phyloP scores from a whole-genome alignment of 2,797 vertebrate species.

The Etheostoma nigrum region DNA sequence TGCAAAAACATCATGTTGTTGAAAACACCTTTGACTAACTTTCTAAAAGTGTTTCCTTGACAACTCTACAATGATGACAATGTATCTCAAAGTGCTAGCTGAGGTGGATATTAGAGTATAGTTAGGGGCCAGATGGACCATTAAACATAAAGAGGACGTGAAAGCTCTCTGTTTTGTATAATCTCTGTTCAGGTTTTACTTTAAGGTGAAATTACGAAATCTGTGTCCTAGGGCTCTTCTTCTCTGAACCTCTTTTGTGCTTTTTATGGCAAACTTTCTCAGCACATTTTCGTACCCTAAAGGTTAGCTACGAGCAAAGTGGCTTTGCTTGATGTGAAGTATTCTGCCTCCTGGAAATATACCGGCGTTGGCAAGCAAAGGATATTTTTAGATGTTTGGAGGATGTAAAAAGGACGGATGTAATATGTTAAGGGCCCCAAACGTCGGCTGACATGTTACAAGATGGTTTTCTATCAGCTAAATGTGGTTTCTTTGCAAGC shows the following conservation, averaged over 20 bases:
- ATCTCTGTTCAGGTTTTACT: slow-evolving; percentile 42
- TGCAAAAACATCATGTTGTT: slow-evolving; percentile 31
- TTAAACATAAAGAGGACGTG: slow-evolving; percentile 31
- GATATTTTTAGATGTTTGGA: slow-evolving; percentile 55
- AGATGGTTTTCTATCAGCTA: slow-evolving; percentile 12
- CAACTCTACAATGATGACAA: slow-evolving; percentile 36
- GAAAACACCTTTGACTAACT: slow-evolving; percentile 37
- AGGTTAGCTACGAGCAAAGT: slow-evolving; percentile 67
- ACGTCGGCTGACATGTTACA: slow-evolving; percentile 24
- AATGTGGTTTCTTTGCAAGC: slow-evolving; percentile 21
- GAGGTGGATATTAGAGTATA: slow-evolving; percentile 24
- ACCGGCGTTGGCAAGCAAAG: slow-evolving; percentile 44
- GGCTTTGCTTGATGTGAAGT: slow-evolving; percentile 56
- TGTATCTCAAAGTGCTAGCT: slow-evolving; percentile 28
- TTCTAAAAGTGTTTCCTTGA: slow-evolving; percentile 54
- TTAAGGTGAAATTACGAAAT: slow-evolving; percentile 60
- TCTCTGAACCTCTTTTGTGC: slow-evolving; percentile 43
- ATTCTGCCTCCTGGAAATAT: slow-evolving; percentile 60
- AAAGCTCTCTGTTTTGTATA: slow-evolving; percentile 46
- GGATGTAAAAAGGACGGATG: slow-evolving; percentile 24
- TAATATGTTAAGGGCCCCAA: slow-evolving; percentile 23
- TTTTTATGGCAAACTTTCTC: slow-evolving; percentile 60
- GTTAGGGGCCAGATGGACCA: slow-evolving; percentile 12
- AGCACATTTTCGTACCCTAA: slow-evolving; percentile 59
- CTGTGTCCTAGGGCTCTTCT: slow-evolving; percentile 48